phyloP scores from a whole-genome alignment of 1,140 invertebrate genomes.

The Bombus confusus region DNA sequence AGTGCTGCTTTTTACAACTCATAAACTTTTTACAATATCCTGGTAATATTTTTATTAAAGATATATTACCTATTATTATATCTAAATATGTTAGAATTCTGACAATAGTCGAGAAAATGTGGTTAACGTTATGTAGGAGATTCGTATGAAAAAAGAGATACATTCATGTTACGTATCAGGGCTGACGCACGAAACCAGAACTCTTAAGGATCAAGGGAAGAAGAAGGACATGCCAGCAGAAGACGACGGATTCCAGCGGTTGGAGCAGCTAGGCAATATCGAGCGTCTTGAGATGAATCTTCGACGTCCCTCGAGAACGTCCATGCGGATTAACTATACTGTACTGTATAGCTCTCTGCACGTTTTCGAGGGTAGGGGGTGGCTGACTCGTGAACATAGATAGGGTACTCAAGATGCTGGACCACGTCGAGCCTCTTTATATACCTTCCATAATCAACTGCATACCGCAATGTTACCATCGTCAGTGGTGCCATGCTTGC shows the following conservation, averaged over 20 bases:
- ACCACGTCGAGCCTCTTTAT: conserved; percentile 77
- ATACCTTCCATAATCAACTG: conserved; percentile 78
- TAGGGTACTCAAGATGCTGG: conserved; percentile 77
- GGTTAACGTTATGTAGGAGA: not conserved
- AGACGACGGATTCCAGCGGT: conserved; percentile 53
- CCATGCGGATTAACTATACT: conserved; percentile 70
- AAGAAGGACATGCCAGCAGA: conserved; percentile 22
- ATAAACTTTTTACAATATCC: not conserved
- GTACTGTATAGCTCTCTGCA: conserved; percentile 61
- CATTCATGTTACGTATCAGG: conserved; percentile 22
- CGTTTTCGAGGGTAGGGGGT: conserved; percentile 53
- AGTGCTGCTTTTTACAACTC: not conserved
- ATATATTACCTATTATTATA: not conserved
- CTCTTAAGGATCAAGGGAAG: conserved; percentile 24
- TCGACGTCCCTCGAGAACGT: conserved; percentile 66
- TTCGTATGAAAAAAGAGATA: conserved; percentile 11
- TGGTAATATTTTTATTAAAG: not conserved
- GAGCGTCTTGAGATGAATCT: conserved; percentile 72
- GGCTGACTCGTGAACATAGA: conserved; percentile 62
- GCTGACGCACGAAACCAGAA: conserved; percentile 13
- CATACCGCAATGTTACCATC: conserved; percentile 77
- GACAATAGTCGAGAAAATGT: not conserved
- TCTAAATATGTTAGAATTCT: not conserved
- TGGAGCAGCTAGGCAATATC: conserved; percentile 61
- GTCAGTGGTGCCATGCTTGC: conserved; percentile 68